Percentiles rank a stretch among this genome's conserved stretches.
Evolutionary conservation across 2,888 invertebrate genomes (phyloP).

Genomic region (Xestia ashworthii): DNA sequence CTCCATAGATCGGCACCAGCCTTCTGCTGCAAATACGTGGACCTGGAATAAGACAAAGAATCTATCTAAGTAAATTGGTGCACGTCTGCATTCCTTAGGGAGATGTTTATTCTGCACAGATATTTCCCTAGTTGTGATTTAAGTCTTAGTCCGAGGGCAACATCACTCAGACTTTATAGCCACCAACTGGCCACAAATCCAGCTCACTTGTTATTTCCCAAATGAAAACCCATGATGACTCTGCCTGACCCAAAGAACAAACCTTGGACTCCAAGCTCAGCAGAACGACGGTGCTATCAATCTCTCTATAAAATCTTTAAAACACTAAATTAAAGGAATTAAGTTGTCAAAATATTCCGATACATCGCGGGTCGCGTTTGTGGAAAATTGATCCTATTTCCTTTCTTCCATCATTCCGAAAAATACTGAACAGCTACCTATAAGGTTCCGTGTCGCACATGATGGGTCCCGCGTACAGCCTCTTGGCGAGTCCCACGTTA

Average conservation of each 20-base stretch:
- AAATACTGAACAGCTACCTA: conserved; percentile 69
- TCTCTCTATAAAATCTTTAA: no score
- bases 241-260: background rate
- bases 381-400: no score
- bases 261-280: background rate
- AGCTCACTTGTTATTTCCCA: background rate
- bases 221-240: background rate
- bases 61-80: background rate
- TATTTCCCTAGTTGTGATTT: background rate
- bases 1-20: conserved; percentile 86
- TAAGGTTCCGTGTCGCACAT: conserved; percentile 82
- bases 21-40: conserved; percentile 77
- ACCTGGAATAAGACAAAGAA: conserved; percentile 70
- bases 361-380: background rate
- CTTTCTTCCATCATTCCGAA: background rate
- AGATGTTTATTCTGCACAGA: background rate
- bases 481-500: conserved; percentile 87
- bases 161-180: background rate
- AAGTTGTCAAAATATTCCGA: rapidly evolving
- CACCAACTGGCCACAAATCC: background rate
- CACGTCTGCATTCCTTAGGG: background rate
- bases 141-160: background rate
- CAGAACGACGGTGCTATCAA: background rate
- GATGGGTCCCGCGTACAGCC: conserved; percentile 82
- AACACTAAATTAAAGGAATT: background rate